Evolutionary conservation across 2,113 vertebrate species (phyloP).

Genomic region (Tympanuchus pallidicinctus): DNA sequence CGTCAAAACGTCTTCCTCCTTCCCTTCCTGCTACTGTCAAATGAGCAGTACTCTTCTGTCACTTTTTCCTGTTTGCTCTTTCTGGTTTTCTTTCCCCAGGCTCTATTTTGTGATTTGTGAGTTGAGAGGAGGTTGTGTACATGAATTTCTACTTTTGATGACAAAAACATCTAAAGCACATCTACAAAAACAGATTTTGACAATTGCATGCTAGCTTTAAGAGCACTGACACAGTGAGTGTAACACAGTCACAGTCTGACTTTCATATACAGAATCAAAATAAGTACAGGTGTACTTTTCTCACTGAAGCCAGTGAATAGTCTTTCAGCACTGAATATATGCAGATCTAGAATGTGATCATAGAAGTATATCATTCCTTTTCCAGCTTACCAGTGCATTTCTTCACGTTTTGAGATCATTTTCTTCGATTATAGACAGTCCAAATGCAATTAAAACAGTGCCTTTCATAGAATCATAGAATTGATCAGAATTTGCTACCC

Average conservation of each 20-base stretch:
- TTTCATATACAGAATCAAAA: neutral
- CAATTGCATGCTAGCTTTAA: neutral
- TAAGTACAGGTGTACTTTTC: neutral
- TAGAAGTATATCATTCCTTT: fast-evolving
- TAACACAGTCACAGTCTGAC: neutral
- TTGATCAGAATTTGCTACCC: too few species aligned
- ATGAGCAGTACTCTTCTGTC: neutral
- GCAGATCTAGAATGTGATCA: neutral
- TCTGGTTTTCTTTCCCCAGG: neutral
- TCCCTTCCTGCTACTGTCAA: neutral
- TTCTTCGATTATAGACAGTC: neutral
- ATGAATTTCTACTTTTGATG: neutral
- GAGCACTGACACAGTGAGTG: neutral
- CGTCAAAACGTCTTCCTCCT: neutral
- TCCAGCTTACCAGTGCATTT: neutral
- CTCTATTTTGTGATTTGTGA: neutral
- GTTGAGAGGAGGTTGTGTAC: neutral
- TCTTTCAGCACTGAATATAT: neutral
- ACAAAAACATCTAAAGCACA: neutral
- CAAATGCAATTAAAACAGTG: neutral
- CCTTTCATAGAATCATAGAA: neutral
- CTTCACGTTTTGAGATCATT: neutral
- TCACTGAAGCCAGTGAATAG: neutral
- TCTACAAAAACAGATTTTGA: neutral
- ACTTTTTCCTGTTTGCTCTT: neutral